Evolutionary conservation across 2,113 vertebrate species (phyloP).

Genomic region (Mormyrus lacerda): DNA sequence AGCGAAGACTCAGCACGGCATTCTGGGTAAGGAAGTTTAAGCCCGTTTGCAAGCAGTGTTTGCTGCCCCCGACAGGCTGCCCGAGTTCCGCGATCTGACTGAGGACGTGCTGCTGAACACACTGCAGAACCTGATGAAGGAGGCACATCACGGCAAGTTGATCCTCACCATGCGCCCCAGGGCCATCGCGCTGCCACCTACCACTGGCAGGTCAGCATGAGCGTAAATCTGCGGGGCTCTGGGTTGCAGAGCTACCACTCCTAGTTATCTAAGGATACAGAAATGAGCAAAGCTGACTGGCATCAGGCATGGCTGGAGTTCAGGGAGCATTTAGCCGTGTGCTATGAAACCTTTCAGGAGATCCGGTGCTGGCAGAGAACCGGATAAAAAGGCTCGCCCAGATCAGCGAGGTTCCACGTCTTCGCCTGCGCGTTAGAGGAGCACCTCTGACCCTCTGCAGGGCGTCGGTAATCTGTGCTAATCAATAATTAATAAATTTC

Average conservation of each 20-base stretch:
- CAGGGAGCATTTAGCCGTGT: not conserved
- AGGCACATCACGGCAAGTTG: conserved; percentile 78
- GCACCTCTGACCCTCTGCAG: not conserved
- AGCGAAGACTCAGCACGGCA: not conserved
- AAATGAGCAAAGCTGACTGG: not conserved
- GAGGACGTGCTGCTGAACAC: conserved; percentile 74
- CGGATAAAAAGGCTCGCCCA: not conserved
- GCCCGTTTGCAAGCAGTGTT: not conserved
- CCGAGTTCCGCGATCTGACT: conserved; percentile 53
- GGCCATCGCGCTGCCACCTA: conserved; percentile 56
- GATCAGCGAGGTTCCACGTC: not conserved
- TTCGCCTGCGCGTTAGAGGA: not conserved
- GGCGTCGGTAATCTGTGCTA: not conserved
- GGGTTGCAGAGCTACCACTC: not conserved
- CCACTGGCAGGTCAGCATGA: conserved; percentile 21
- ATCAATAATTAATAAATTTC: not conserved
- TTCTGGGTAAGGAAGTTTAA: not conserved
- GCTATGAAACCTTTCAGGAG: not conserved
- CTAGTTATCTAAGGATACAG: not conserved
- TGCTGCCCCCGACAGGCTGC: conserved; percentile 45
- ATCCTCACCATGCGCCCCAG: conserved; percentile 65
- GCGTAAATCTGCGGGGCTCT: not conserved
- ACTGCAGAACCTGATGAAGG: conserved; percentile 78
- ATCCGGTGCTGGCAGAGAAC: not conserved
- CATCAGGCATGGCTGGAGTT: not conserved